Base-by-base conservation (phyloP, 1,140 invertebrate species). In the Camponotus vicinus region DNA sequence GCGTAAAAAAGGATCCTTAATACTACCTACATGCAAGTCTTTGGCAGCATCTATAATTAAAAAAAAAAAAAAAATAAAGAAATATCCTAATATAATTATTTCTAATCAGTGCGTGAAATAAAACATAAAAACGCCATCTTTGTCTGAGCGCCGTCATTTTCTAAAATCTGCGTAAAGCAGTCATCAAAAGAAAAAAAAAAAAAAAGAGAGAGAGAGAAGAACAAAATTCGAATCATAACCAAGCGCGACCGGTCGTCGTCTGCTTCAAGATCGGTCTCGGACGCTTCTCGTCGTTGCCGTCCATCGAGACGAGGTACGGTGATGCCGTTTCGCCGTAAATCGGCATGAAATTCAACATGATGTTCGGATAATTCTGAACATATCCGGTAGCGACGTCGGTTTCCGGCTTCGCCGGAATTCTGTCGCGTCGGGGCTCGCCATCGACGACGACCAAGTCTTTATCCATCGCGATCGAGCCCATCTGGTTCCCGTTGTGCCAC, bases 111-210 rank as follows among this genome's bases (percentile, higher is more conserved):
- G 15, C 42, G 15, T 2, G 18, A 85, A 55, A 78, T 78, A 52
- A 52, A 85, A 85, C 45, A 11, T 85, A 85, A 85, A 85, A 85
- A 64, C 9, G 37, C 15, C 37, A 42, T 63, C 57, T 77, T 77
- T 63, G 75, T 42, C 15, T 45, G 13, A 61, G n/a, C 13, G 37
- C 21, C 27, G 55, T 42, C n/a, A 5, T 82, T 45, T 45, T 73
- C 9, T 75, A 61, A 71, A 71, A 73, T n/a, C 42, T 71, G 34
- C 40, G n/a, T 75, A 83, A 37, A 73, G 7, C n/a, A 3, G 18
- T 52, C 15, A 5, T 83, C 57, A 49, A 83, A 83, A 75, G 40
- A 27, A 15, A 79, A 45, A 52, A 55, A 18, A 27, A 15, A 8
- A 34, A n/a, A 71, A 0, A 32, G 6, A 61, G 4, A 8, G 2